Conservation (phyloP, 2,888 invertebrate genomes). For the Ophioninae sp. region DNA sequence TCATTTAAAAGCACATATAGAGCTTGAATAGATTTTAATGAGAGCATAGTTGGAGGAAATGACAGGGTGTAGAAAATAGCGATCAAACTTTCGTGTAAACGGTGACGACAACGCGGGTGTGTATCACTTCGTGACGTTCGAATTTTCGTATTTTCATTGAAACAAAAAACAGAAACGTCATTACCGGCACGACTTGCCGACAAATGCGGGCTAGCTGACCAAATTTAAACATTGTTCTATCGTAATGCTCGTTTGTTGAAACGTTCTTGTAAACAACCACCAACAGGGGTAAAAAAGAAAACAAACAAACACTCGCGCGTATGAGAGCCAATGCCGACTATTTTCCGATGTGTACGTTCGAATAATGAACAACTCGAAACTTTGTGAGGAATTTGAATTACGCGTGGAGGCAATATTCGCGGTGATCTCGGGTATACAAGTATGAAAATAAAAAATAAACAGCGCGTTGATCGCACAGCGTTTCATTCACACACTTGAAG, state of each 20-base stretch:
- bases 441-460: neutral
- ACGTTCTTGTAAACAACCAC: conserved; percentile 54
- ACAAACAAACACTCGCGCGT: neutral
- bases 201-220: neutral
- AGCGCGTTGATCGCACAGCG: neutral
- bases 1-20: no score
- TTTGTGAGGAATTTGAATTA: neutral
- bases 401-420: neutral
- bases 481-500: neutral
- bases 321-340: neutral
- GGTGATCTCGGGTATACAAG: neutral
- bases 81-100: no score
- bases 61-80: no score
- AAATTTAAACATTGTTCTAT: neutral
- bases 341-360: neutral
- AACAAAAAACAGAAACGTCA: neutral
- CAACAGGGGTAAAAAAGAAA: conserved; percentile 16
- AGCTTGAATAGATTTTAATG: no score
- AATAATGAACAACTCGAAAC: neutral
- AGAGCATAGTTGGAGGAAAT: no score
- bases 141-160: no score
- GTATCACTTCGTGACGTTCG: no score
- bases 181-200: neutral
- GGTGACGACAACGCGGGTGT: no score
- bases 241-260: conserved; percentile 43